Evolutionary conservation across 1,140 invertebrate species (phyloP).

Genomic region (Atta colombica): DNA sequence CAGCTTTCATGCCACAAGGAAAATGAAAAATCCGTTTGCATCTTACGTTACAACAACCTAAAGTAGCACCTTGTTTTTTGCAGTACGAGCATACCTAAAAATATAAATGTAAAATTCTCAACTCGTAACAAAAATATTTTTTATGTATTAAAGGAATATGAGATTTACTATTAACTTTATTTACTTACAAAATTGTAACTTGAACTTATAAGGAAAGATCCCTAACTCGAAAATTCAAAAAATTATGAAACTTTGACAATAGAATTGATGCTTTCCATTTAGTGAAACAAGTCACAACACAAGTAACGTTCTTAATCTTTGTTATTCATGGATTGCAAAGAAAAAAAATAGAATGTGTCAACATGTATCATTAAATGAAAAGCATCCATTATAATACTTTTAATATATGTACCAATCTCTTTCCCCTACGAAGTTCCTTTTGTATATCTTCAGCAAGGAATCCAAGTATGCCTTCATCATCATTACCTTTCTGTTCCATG

Average conservation of each 20-base stretch:
- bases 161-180: too few species aligned
- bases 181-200: too few species aligned
- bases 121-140: too few species aligned
- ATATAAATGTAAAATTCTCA: background rate
- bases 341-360: too few species aligned
- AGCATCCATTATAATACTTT: conserved; percentile 55
- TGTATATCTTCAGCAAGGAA: conserved; percentile 89
- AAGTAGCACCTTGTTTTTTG: conserved; percentile 88
- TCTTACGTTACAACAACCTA: conserved; percentile 88
- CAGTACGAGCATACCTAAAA: conserved; percentile 88
- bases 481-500: conserved; percentile 88
- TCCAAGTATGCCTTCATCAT: conserved; percentile 89
- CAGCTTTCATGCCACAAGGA: conserved; percentile 88
- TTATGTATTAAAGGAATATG: too few species aligned
- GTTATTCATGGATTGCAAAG: too few species aligned
- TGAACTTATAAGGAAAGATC: background rate
- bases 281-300: too few species aligned
- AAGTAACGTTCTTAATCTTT: too few species aligned
- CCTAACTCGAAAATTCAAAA: too few species aligned
- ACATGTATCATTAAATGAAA: background rate
- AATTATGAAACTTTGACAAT: background rate
- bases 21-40: conserved; percentile 89
- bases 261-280: background rate
- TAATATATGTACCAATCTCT: conserved; percentile 84
- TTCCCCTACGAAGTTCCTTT: conserved; percentile 88